A percentile compares a stretch with the other conserved stretches of the same genome.
phyloP scores from a whole-genome alignment of 2,797 vertebrate species.

The Lagocephalus sceleratus region DNA sequence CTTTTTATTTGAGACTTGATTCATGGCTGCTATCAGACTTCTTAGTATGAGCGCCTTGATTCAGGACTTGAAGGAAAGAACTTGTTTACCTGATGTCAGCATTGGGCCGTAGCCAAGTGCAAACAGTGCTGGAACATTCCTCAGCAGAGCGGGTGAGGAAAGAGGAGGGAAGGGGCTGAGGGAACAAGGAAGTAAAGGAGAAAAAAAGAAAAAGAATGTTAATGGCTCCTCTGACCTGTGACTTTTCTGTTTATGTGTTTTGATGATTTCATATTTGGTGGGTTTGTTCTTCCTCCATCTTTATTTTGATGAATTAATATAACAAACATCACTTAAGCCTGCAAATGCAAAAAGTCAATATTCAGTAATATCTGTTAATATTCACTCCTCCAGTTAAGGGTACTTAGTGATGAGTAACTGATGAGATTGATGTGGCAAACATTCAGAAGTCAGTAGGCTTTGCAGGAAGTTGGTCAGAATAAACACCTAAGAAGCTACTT shows the following conservation, averaged over 20 bases:
- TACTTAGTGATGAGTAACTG: no score
- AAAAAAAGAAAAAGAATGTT: slow-evolving; percentile 56
- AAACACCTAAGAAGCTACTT: no score
- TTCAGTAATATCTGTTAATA: no score
- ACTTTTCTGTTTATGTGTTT: neutral
- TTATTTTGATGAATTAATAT: no score
- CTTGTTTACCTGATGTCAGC: slow-evolving; percentile 26
- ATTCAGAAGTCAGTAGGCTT: no score
- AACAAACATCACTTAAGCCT: no score
- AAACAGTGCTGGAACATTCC: slow-evolving; percentile 58
- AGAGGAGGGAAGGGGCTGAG: neutral
- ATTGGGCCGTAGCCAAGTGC: slow-evolving; percentile 39
- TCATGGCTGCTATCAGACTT: slow-evolving; percentile 6
- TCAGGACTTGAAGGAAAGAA: slow-evolving; percentile 6
- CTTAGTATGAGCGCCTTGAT: neutral
- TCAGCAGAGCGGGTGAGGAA: neutral
- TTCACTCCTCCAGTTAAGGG: no score
- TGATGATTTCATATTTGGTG: slow-evolving; percentile 2
- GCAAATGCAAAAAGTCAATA: no score
- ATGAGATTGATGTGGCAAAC: no score
- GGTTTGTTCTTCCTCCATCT: slow-evolving; percentile 1
- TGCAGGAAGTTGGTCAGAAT: no score
- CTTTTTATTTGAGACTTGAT: slow-evolving; percentile 1
- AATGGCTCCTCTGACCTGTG: slow-evolving; percentile 47
- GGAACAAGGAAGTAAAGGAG: slow-evolving; percentile 43